Evolutionary conservation across 2,888 invertebrate genomes (phyloP).

Genomic region (Limnephilus rhombicus): DNA sequence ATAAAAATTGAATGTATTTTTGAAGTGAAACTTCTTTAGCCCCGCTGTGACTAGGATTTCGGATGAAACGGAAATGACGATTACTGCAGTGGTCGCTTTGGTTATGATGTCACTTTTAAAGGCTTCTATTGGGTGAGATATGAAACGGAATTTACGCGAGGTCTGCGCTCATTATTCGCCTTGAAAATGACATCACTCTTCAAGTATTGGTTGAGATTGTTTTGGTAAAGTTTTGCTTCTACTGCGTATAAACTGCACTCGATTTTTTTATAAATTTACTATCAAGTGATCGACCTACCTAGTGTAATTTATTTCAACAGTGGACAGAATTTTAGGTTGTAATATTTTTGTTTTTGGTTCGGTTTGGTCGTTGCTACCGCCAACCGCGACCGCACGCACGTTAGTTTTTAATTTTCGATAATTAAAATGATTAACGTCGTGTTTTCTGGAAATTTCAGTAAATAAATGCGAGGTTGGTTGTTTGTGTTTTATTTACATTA

Average conservation of each 20-base stretch:
- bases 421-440: neutral
- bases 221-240: too few species aligned
- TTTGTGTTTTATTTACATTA: neutral
- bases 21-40: too few species aligned
- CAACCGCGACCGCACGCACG: neutral
- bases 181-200: too few species aligned
- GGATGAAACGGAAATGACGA: too few species aligned
- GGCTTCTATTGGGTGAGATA: too few species aligned
- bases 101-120: too few species aligned
- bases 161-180: too few species aligned
- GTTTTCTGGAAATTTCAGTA: neutral
- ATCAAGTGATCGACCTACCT: neutral
- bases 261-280: neutral
- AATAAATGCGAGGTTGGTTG: neutral
- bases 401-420: slow-evolving; percentile 1
- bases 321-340: neutral
- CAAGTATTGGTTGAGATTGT: too few species aligned
- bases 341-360: neutral
- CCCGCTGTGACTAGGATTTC: too few species aligned
- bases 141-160: too few species aligned
- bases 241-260: too few species aligned
- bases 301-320: neutral
- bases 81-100: too few species aligned
- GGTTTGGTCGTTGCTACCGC: neutral
- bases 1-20: neutral